A percentile compares a stretch with the other conserved stretches of the same genome.
phyloP scores from a whole-genome alignment of 2,888 invertebrate genomes.

The Andricus quercusramuli region DNA sequence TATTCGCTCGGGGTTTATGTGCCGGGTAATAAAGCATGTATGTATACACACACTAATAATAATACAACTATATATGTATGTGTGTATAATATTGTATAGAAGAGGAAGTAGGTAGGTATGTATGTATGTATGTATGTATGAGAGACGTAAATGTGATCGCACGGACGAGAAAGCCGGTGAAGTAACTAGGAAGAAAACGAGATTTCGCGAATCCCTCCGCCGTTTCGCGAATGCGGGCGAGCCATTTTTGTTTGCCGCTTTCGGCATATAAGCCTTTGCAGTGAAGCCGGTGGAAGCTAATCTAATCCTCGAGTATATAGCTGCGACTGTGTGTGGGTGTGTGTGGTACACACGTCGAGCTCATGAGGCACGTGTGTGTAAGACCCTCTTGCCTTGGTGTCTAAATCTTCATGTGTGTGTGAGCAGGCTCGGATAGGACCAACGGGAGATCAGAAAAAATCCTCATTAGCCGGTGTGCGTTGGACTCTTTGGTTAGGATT shows the following conservation, averaged over 20 bases:
- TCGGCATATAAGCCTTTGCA: slow-evolving; percentile 71
- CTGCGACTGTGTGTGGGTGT: slow-evolving; percentile 4
- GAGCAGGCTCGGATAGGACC: too few species aligned
- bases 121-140: slow-evolving; percentile 24
- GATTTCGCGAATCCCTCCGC: slow-evolving; percentile 58
- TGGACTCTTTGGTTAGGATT: too few species aligned
- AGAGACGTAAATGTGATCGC: slow-evolving; percentile 41
- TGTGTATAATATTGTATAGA: slow-evolving; percentile 42
- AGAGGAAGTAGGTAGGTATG: too few species aligned
- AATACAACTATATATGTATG: background rate
- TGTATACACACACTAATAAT: slow-evolving; percentile 41
- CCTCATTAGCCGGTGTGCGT: too few species aligned
- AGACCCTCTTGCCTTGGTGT: too few species aligned
- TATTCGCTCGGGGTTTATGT: slow-evolving; percentile 33
- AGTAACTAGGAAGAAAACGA: slow-evolving; percentile 53
- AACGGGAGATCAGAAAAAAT: too few species aligned
- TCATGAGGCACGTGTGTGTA: too few species aligned
- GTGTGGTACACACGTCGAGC: too few species aligned
- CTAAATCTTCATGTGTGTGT: too few species aligned
- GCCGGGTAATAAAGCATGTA: slow-evolving; percentile 40
- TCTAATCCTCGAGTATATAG: slow-evolving; percentile 73
- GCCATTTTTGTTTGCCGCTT: slow-evolving; percentile 74
- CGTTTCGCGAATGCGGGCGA: slow-evolving; percentile 60
- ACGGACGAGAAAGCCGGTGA: slow-evolving; percentile 36
- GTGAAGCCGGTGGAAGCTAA: slow-evolving; percentile 73